Base-by-base conservation (phyloP, 2,888 invertebrate genomes). In the Xestoiulus laeticollis region DNA sequence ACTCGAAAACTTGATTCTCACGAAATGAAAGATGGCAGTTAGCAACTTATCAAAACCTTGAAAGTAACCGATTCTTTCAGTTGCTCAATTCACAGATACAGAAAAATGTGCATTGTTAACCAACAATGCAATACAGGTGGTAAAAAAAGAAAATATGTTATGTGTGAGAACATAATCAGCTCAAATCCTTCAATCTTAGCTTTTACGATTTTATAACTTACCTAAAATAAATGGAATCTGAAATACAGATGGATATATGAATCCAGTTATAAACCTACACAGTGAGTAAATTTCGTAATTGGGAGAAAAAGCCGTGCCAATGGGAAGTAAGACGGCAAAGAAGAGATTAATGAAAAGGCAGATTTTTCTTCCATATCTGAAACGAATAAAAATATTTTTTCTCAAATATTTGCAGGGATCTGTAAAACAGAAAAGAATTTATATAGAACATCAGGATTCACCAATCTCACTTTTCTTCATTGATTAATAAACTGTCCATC, bases 201-300 rank as follows among this genome's bases (percentile, higher is more conserved):
- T 43, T 43, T 43, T 43, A 8, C 43, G 12, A 43, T 43, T n/a
- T n/a, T 43, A 48, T 12, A 14, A 89, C 91, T 90, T 90, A 93
- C 95, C 94, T 89, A 95, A 91, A 89, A 95, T 94, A 89, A 95
- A 95, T 0, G 95, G 95, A 90, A 94, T 93, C 91, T 95, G 95
- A 90, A 94, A 95, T 89, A 95, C 91, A 0, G 95, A 94, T 16
- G 95, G 95, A 90, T 95, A 95, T 91, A 94, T 94, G 85, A 94
- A 92, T 2, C 95, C 95, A 85, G 94, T 94, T 85, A 94, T 91
- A 6, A 94, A 93, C 89, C 95, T 93, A 85, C 95, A 91, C 0
- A 93, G 93, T 8, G 94, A 93, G 91, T 94, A 95, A 2, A 93
- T 92, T 91, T 93, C 93, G 90, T 95, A 95, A 32, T 93, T 93